Evolutionary conservation across 2,113 vertebrate genomes (phyloP), one percentile per base, ranked within the genome.

Genomic region (Arenaria interpres): DNA sequence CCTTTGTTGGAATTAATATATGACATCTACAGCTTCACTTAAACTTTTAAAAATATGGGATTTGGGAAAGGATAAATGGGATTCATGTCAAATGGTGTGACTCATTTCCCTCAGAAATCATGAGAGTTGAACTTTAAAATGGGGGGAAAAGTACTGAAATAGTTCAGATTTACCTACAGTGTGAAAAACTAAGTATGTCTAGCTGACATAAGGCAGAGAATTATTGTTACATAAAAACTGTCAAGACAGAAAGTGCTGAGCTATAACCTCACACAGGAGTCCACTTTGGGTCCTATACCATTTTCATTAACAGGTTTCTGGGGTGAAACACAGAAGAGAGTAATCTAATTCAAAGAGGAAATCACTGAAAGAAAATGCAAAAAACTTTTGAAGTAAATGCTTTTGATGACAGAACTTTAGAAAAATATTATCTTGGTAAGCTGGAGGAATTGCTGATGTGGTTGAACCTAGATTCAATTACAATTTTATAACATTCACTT

Each of bases 331-430:
- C 3, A 62, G 16, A 75, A 5, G 8, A 84, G 2, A 48, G 12
- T n/a, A 75, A 74, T 25, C 5, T 50, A 80, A 84, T 39, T 71
- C 10, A 51, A 71, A 84, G 30, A 81, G 8, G 8, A 12, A 86
- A 67, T 80, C 51, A 2, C 7, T 20, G 43, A 90, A 27, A 39
- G 17, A 74, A 97, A 85, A 59, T 35, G 12, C 4, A 79, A 84
- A 84, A 48, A 37, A 79, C 10, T 82, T 89, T 59, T 37, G 35
- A 71, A 79, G 20, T 5, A 88, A 72, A 77, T 62, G 23, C 2
- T 90, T 96, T 60, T 87, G 48, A 33, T n/a, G 12, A 74, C 27
- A 96, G 77, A 90, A 93, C 21, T 79, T 89, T 41, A 80, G 71
- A 96, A 69, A 89, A 59, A 10, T 73, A 84, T 81, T 21, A 5